These are phyloP conservation scores for Etheostoma perlongum DNA, from an alignment of 2,797 vertebrate species.

Conservation along the genomic window DNA sequence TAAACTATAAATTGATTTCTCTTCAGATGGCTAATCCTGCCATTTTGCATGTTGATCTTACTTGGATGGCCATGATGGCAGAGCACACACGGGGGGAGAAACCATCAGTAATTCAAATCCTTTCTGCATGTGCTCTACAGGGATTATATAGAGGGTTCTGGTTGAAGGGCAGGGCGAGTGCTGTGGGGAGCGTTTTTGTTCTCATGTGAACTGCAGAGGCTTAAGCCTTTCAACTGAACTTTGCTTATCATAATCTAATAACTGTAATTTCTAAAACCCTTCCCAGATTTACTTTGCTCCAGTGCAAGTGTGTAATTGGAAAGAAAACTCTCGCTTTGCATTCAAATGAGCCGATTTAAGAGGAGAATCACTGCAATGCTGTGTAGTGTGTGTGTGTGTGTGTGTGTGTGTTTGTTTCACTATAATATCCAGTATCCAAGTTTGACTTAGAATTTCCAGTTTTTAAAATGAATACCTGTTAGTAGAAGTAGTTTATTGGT, in stretches of 20 bases:
- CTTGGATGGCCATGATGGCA: neutral
- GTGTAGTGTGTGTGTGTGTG: neutral
- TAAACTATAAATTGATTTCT: neutral
- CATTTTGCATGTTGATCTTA: neutral
- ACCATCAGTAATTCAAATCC: neutral
- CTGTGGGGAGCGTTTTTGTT: slow-evolving; percentile 52
- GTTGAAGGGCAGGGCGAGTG: slow-evolving; percentile 48
- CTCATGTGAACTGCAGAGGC: slow-evolving; percentile 59
- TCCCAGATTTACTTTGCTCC: slow-evolving; percentile 72
- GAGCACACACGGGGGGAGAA: neutral
- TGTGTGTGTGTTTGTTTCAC: slow-evolving; percentile 1
- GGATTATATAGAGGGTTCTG: slow-evolving; percentile 52
- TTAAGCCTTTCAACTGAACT: slow-evolving; percentile 74
- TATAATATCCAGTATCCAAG: slow-evolving; percentile 20
- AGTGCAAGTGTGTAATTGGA: slow-evolving; percentile 77
- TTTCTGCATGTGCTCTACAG: slow-evolving; percentile 7
- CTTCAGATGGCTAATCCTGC: neutral
- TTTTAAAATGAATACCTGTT: neutral
- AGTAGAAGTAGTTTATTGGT: neutral
- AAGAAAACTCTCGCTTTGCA: slow-evolving; percentile 73
- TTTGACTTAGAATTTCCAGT: slow-evolving; percentile 9
- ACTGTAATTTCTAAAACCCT: slow-evolving; percentile 75
- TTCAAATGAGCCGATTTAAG: slow-evolving; percentile 74
- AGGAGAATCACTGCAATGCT: slow-evolving; percentile 26
- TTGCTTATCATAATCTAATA: slow-evolving; percentile 76